A percentile compares a stretch with the other conserved stretches of the same genome.
Conservation (phyloP, 2,113 vertebrate species). For the Thermophis baileyi region DNA sequence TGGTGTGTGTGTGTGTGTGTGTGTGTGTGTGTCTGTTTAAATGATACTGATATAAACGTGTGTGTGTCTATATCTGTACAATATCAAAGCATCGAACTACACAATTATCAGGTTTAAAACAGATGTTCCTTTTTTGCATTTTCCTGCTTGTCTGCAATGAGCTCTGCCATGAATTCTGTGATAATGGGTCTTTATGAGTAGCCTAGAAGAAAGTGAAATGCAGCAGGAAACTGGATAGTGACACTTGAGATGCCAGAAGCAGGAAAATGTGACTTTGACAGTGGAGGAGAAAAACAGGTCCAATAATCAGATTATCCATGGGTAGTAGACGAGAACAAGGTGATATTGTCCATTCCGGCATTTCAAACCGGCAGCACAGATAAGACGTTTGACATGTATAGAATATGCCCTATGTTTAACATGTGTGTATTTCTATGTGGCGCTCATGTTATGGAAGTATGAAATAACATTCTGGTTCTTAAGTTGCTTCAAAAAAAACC, state of each 20-base stretch:
- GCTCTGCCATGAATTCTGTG: background rate
- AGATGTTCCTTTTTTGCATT: background rate
- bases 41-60: no score
- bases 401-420: no score
- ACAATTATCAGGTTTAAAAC: background rate
- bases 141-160: background rate
- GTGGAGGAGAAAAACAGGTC: background rate
- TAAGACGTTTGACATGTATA: no score
- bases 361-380: background rate
- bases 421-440: no score
- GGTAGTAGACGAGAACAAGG: background rate
- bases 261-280: background rate
- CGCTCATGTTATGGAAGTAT: conserved; percentile 12
- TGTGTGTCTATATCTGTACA: background rate
- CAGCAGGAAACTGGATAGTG: background rate
- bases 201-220: background rate
- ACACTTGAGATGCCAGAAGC: background rate
- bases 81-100: background rate
- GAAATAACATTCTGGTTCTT: background rate
- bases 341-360: background rate
- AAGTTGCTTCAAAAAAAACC: background rate
- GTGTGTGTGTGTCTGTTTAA: background rate
- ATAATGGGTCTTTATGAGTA: background rate
- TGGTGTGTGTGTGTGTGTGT: background rate
- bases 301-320: background rate